These are phyloP conservation scores for Riparia riparia DNA, from an alignment of 2,113 vertebrate genomes.

Conservation along the genomic window DNA sequence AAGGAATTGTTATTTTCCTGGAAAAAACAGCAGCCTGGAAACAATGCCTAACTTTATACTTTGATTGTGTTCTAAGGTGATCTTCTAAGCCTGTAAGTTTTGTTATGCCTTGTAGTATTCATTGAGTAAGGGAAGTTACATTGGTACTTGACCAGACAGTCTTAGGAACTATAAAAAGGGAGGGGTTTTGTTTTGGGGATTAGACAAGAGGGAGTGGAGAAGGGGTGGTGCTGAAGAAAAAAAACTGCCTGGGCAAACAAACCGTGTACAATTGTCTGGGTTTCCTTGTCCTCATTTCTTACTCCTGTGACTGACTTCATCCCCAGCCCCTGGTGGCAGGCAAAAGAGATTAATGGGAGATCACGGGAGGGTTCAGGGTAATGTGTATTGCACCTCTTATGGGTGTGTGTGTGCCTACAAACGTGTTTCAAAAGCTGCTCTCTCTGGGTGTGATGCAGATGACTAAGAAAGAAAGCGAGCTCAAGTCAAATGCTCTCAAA, in stretches of 20 bases:
- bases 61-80: background rate
- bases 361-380: background rate
- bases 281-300: background rate
- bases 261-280: background rate
- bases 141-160: background rate
- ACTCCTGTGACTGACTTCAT: background rate
- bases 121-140: background rate
- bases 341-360: background rate
- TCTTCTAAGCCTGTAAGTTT: background rate
- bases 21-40: background rate
- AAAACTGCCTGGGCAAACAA: background rate
- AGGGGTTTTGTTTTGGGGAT: background rate
- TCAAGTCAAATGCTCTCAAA: conserved; percentile 39
- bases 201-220: background rate
- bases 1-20: background rate
- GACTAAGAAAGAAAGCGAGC: conserved; percentile 2
- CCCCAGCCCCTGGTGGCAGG: background rate
- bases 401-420: background rate
- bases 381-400: background rate
- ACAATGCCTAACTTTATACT: background rate
- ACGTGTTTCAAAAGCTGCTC: background rate
- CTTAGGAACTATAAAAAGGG: background rate
- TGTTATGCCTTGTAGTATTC: background rate
- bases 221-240: background rate
- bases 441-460: conserved; percentile 3